Base-by-base conservation (phyloP, 2,888 invertebrate genomes). In the Caenorhabditis doughertyi region DNA sequence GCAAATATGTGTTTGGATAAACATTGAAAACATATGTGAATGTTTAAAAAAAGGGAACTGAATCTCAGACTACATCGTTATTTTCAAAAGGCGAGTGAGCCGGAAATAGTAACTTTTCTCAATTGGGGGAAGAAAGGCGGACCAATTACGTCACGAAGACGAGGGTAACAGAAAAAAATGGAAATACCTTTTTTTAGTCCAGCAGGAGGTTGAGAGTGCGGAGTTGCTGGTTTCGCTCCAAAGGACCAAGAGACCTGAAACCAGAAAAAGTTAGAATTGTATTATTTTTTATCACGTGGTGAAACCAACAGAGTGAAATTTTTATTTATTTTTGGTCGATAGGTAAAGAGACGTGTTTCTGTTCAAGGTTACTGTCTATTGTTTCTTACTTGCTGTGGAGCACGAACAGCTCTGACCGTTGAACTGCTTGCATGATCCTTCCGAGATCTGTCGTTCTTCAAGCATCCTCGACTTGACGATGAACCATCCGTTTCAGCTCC, bases 241-340 rank as follows among this genome's bases (percentile, higher is more conserved):
- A 86, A 86, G 9, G 86, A 86, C 86, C 86, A 86, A 11, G 86
- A 76, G 3, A 86, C 86, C 84, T 85, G 68, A 18, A 85, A 71
- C n/a, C n/a, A 25, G 27, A 9, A 21, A 13, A 13, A 29, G 7
- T 60, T 47, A 23, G 9, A 11, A 71, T 23, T 53, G 27, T 21
- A 29, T 13, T 23, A 13, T 51, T 32, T 35, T 1, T 56, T 44
- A 8, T n/a, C 44, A 60, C 9, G 2, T 58, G 4, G 18, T n/a
- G n/a, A n/a, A n/a, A n/a, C n/a, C n/a, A n/a, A n/a, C n/a, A n/a
- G n/a, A n/a, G n/a, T n/a, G n/a, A n/a, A n/a, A n/a, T n/a, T n/a
- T n/a, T n/a, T n/a, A n/a, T n/a, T n/a, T n/a, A n/a, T n/a, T n/a
- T n/a, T n/a, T n/a, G n/a, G n/a, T n/a, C n/a, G n/a, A n/a, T n/a